These are phyloP conservation scores for Hypothenemus hampei DNA, from an alignment of 1,140 invertebrate species.

Conservation along the genomic window DNA sequence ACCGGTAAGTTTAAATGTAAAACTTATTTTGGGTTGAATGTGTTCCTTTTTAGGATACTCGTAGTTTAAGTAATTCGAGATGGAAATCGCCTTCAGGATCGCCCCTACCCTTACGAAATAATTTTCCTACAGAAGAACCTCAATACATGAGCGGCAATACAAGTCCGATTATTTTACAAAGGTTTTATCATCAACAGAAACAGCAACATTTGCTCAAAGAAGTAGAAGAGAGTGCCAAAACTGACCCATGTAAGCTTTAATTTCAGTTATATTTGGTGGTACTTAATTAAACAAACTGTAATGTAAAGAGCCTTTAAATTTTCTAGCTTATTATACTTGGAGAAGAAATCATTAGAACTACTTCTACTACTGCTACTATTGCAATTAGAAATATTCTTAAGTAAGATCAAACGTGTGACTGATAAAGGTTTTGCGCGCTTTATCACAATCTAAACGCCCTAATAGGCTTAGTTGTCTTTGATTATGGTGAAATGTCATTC, in stretches of 20 bases:
- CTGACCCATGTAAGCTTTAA: constrained; percentile 31
- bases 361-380: too few relatives aligned
- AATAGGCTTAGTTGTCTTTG: too few relatives aligned
- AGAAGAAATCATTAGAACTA: constrained; percentile 14
- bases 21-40: background rate
- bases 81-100: constrained; percentile 39
- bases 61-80: constrained; percentile 27
- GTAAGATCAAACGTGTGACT: too few relatives aligned
- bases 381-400: too few relatives aligned
- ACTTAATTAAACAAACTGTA: constrained; percentile 2
- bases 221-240: constrained; percentile 41
- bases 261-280: too few relatives aligned
- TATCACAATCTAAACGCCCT: too few relatives aligned
- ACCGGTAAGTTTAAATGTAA: constrained; percentile 12
- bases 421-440: too few relatives aligned
- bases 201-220: constrained; percentile 48
- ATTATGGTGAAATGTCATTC: too few relatives aligned
- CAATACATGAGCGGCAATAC: constrained; percentile 50
- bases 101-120: constrained; percentile 33
- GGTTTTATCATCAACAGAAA: constrained; percentile 60
- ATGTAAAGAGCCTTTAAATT: background rate
- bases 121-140: constrained; percentile 32
- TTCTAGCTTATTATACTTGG: constrained; percentile 5
- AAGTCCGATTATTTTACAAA: constrained; percentile 58
- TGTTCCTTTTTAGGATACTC: constrained; percentile 10